Base-by-base conservation (phyloP, 2,797 vertebrate species). In the Megaceryle alcyon region DNA sequence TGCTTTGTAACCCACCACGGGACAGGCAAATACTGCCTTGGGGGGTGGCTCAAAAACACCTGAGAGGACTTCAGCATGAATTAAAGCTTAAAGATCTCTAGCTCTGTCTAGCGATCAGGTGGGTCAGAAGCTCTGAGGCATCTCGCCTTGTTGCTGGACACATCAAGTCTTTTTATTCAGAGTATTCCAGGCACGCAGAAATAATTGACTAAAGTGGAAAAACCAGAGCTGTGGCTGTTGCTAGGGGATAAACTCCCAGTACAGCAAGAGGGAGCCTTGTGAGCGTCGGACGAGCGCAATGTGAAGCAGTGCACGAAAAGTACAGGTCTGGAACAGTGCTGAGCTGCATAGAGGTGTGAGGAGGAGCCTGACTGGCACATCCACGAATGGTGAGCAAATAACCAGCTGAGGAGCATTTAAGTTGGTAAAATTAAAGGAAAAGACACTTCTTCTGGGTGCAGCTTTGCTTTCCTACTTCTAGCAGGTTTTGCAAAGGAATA, bases 341-440 rank as follows among this genome's bases (percentile, higher is more conserved):
- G 64, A 29, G 43, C 25, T 17, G 22, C 59, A 4, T 18, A 28
- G 69, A n/a, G 63, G 39, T 14, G 46, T 7, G 43, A 81, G 21
- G 4, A 4, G 0, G 1, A 86, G 35, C 15, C 43, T 0, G 4
- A 3, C n/a, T 19, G 57, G 26, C 53, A 19, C 15, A 10, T 29
- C 14, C 4, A 12, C 12, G 5, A 25, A 15, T 5, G 7, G 7
- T 21, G 25, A 73, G 39, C 26, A 43, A n/a, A 22, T 22, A 35
- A 17, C 12, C 37, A 41, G 20, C 25, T 6, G 10, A 69, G 82
- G n/a, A 61, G 46, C 7, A 1, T 9, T 56, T 39, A 20, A 71
- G 4, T 14, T 22, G n/a, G 14, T 20, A 17, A 66, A 56, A 73
- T 25, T 23, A 8, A 64, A 61, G 79, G 9, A 28, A 43, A 65